Base-by-base conservation (phyloP, 2,797 vertebrate species). In the Myotis myotis region DNA sequence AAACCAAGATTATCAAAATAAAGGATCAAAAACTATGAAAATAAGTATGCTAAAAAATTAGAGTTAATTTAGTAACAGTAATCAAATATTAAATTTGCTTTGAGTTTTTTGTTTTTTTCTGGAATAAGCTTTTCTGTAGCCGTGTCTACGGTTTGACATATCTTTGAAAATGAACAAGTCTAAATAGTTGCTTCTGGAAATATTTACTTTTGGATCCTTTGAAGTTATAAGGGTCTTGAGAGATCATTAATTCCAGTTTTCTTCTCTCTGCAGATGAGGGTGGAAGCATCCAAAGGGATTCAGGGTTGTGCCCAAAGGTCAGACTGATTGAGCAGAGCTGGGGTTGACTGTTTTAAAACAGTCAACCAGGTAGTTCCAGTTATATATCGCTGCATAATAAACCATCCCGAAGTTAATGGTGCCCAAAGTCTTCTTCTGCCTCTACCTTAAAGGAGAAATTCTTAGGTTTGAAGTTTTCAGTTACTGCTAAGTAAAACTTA, bases 151-250 rank as follows among this genome's bases (percentile, higher is more conserved):
- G 57, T 60, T 51, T 41, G 81, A 25, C 3, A 36, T 47, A 74
- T 41, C 17, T 86, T 70, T 68, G 57, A 86, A 66, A 51, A 70
- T 81, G 28, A 72, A 53, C 51, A 38, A 81, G 3, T 62, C 22
- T 86, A 60, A 81, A 71, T 51, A 4, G 49, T 78, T 93, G 81
- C 51, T 81, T 93, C 87, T 70, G 38, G 74, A 57, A 86, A 76
- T 90, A 60, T 60, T 53, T 86, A 36, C 51, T 76, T 95, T 60
- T 51, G 47, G 19, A 3, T 81, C 30, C 51, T 90, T 81, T 84
- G 55, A 47, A 88, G 62, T 44, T 64, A 38, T n/a, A 38, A 19
- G 28, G 13, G 36, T 83, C 49, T 79, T 71, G 71, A 49, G 72
- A 79, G 33, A 33, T 76, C 55, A 57, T 51, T 16, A 22, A 6